Conservation (phyloP, 2,888 invertebrate species). For the Eupithecia centaureata region DNA sequence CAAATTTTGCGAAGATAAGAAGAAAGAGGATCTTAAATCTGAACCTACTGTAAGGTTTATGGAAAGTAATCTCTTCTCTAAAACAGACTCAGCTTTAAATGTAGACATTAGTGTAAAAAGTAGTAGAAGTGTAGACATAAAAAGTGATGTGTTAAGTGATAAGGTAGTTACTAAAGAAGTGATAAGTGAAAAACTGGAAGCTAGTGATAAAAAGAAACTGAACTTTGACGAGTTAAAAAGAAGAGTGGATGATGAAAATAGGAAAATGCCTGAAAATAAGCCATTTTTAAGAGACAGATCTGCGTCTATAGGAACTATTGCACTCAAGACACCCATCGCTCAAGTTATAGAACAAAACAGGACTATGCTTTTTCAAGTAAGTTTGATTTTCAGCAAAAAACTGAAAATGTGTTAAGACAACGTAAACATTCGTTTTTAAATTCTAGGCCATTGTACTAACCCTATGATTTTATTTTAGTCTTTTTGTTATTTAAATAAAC, state of each 20-base stretch:
- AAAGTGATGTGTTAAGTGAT: conserved; percentile 4
- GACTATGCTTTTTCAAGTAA: conserved; percentile 95
- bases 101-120: neutral
- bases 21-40: conserved; percentile 20
- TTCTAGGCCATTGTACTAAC: too few relatives aligned
- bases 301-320: conserved; percentile 85
- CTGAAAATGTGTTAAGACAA: too few relatives aligned
- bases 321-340: conserved; percentile 73
- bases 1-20: conserved; percentile 36
- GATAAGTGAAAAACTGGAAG: conserved; percentile 11
- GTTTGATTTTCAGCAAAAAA: too few relatives aligned
- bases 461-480: too few relatives aligned
- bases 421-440: too few relatives aligned
- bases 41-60: conserved; percentile 1
- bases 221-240: conserved; percentile 64
- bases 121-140: neutral
- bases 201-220: conserved; percentile 37
- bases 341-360: conserved; percentile 90
- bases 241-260: conserved; percentile 51
- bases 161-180: conserved; percentile 22
- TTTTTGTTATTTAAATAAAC: too few relatives aligned
- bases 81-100: conserved; percentile 7
- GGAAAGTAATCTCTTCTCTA: conserved; percentile 21
- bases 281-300: conserved; percentile 83
- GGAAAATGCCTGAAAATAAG: conserved; percentile 67